Evolutionary conservation across 1,140 invertebrate genomes (phyloP), one percentile per base, ranked within the genome.

Genomic region (Cherax destructor): DNA sequence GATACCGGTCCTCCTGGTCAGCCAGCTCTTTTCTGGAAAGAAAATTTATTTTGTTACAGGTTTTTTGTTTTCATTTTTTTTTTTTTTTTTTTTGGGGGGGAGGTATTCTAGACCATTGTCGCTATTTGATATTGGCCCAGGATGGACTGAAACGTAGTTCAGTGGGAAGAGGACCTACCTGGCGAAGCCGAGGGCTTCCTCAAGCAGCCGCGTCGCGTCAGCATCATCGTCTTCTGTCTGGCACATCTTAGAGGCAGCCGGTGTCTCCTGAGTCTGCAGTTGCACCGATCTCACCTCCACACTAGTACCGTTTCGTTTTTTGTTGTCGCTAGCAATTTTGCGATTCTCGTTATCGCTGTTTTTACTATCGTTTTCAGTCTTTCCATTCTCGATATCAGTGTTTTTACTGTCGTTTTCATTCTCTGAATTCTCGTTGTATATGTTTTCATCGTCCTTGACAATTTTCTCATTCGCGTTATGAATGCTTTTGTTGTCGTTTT

Each of bases 1-100:
- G 88, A 56, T 91, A 91, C 9, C 88, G 72, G 13, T 91, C 88
- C 76, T 91, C 88, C 41, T 91, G 88, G 10, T 74, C 81, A 30
- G 72, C 88, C n/a, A 91, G 74, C 30, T 91, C 88, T 59, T 91
- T 84, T 16, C 88, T 91, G 88, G 18, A n/a, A 47, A 59, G 56
- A 85, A 24, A 56, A 56, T n/a, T n/a, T n/a, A 56, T 41, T 41
- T 0, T 0, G 30, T 41, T 41, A 41, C 30, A 2, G 30, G 30
- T 1, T 41, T 41, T 41, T 41, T 41, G 30, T 41, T 41, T 41
- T 41, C 30, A 41, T 41, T 41, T 0, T 2, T 2, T 41, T 41
- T 41, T 2, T 41, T 41, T 41, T 41, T 41, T 41, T 41, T 41
- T 41, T 41, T 1, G 30, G 30, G 30, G 30, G 30, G 30, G 30